Evolutionary conservation across 1,140 invertebrate species (phyloP).

Genomic region (Mactra quadrangularis): DNA sequence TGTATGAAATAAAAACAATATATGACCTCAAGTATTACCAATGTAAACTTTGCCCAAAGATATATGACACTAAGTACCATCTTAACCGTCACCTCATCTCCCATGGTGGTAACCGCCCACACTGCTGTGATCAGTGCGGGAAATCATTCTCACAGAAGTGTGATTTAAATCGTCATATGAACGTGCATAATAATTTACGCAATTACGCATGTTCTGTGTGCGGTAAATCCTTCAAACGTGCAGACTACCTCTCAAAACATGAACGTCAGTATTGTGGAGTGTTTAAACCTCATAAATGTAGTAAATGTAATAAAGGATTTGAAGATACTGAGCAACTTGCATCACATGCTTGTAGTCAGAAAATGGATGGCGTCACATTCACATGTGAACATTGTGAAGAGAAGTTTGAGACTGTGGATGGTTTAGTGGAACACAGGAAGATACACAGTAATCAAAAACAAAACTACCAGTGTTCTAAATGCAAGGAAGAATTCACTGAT

Average conservation of each 20-base stretch:
- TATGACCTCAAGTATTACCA: slow-evolving; percentile 52
- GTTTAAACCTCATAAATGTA: slow-evolving; percentile 44
- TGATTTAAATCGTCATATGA: slow-evolving; percentile 52
- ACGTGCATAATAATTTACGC: slow-evolving; percentile 42
- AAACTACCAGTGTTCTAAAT: slow-evolving; percentile 38
- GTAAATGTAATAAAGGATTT: slow-evolving; percentile 54
- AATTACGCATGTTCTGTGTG: slow-evolving; percentile 54
- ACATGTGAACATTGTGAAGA: slow-evolving; percentile 37
- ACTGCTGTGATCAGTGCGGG: slow-evolving; percentile 33
- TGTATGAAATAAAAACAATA: slow-evolving; percentile 44
- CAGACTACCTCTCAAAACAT: slow-evolving; percentile 57
- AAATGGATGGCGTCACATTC: slow-evolving; percentile 13
- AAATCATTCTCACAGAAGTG: slow-evolving; percentile 54
- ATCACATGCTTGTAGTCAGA: slow-evolving; percentile 16
- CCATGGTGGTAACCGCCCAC: slow-evolving; percentile 43
- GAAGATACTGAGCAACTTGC: slow-evolving; percentile 44
- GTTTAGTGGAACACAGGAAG: slow-evolving; percentile 49
- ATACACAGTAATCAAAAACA: slow-evolving; percentile 22
- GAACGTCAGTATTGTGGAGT: slow-evolving; percentile 58
- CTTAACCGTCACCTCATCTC: slow-evolving; percentile 37
- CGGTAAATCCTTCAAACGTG: slow-evolving; percentile 54
- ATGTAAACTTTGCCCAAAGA: slow-evolving; percentile 45
- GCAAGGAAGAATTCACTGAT: slow-evolving; percentile 28
- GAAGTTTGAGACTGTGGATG: slow-evolving; percentile 37
- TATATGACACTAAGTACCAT: slow-evolving; percentile 53